Conservation (phyloP, 1,140 invertebrate species). For the Ceratina japonica region DNA sequence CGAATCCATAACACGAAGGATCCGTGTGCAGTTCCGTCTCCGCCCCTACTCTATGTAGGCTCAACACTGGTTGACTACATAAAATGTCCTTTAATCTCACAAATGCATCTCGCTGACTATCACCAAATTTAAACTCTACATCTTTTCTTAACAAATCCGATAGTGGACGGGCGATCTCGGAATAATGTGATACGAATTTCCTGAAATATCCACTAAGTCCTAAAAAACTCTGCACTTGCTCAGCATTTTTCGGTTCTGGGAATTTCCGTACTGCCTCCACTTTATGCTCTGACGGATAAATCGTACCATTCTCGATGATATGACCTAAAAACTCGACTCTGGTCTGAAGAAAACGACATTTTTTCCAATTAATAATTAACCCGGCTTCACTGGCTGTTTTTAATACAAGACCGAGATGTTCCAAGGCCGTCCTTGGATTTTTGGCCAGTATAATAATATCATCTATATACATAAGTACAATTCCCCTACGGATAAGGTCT, state of each 20-base stretch:
- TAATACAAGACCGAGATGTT: no score
- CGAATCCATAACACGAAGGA: no score
- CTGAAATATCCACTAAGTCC: conserved; percentile 23
- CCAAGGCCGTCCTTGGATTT: no score
- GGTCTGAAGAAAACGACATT: no score
- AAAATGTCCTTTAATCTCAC: not conserved
- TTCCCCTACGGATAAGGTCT: not conserved
- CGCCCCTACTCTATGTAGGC: not conserved
- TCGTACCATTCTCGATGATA: no score
- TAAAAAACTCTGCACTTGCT: conserved; percentile 25
- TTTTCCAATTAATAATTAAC: no score
- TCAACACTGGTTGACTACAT: not conserved
- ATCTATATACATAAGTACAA: conserved; percentile 38
- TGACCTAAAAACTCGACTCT: no score
- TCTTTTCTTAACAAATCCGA: not conserved
- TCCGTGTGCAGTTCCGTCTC: no score
- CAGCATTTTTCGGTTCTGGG: not conserved
- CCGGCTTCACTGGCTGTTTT: no score
- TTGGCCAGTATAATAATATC: conserved; percentile 32
- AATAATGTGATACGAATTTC: not conserved
- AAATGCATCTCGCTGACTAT: not conserved
- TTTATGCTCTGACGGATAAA: not conserved
- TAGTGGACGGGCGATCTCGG: not conserved
- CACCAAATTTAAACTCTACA: not conserved
- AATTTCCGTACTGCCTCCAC: conserved; percentile 12